These are phyloP conservation scores for Stenopsyche tienmushanensis DNA, from an alignment of 1,140 invertebrate species.

Conservation along the genomic window DNA sequence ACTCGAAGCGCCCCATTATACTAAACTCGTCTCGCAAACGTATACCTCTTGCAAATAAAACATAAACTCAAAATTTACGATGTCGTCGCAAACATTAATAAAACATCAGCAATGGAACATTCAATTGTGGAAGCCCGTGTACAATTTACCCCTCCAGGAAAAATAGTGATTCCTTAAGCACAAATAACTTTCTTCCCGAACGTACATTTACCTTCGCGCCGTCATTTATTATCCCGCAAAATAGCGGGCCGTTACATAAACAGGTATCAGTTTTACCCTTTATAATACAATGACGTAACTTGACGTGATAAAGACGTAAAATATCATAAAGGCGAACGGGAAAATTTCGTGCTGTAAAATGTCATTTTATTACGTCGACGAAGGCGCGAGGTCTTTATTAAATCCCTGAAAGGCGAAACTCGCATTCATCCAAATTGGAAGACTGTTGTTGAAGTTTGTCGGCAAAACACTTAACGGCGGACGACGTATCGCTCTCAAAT, in stretches of 20 bases:
- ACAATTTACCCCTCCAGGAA: not conserved
- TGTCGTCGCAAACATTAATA: too few species aligned
- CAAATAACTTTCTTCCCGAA: not conserved
- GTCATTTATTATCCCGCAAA: slow-evolving; percentile 16
- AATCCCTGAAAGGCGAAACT: too few species aligned
- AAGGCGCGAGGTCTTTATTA: slow-evolving; percentile 12
- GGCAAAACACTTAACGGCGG: too few species aligned
- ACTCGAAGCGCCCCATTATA: too few species aligned
- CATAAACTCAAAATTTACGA: too few species aligned
- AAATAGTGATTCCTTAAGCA: not conserved
- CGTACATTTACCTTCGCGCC: not conserved
- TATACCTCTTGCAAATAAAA: too few species aligned
- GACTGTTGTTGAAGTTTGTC: too few species aligned
- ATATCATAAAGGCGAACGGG: slow-evolving; percentile 15
- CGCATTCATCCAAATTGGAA: too few species aligned
- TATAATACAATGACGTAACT: slow-evolving; percentile 1
- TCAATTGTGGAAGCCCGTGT: too few species aligned
- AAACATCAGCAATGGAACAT: too few species aligned
- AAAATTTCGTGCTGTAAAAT: slow-evolving; percentile 14
- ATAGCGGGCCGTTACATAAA: slow-evolving; percentile 10
- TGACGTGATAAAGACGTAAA: slow-evolving; percentile 19
- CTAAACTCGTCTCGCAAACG: too few species aligned
- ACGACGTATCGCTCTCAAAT: too few species aligned
- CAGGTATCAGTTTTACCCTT: slow-evolving; percentile 19
- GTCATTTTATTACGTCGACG: slow-evolving; percentile 10